Percentiles rank a stretch among this genome's conserved stretches.
These are phyloP conservation scores for Spea hammondii DNA, from an alignment of 2,797 vertebrate species.

Conservation along the genomic window DNA sequence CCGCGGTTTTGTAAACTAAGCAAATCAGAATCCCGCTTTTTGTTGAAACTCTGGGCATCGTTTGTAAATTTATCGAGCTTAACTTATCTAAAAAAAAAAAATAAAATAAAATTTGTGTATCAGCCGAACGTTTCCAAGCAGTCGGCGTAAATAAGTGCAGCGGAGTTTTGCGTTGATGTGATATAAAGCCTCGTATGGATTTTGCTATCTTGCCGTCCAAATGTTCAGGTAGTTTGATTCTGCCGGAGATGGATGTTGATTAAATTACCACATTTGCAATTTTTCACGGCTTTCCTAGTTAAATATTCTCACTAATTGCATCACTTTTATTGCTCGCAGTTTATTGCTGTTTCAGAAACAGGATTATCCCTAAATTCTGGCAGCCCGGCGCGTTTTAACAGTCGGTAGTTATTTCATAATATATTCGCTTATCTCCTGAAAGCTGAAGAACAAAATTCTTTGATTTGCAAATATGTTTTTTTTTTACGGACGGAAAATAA, in stretches of 20 bases:
- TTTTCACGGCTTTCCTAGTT: slow-evolving; percentile 18
- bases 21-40: background rate
- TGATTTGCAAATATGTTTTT: background rate
- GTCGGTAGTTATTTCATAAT: background rate
- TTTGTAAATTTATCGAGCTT: background rate
- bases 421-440: slow-evolving; percentile 6
- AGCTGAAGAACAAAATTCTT: background rate
- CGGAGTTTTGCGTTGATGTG: background rate
- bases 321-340: slow-evolving; percentile 28
- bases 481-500: background rate
- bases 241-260: slow-evolving; percentile 8
- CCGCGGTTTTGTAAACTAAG: background rate
- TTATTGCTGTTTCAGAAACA: slow-evolving; percentile 23
- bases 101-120: background rate
- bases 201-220: slow-evolving; percentile 33
- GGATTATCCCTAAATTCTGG: slow-evolving; percentile 25
- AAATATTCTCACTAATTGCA: slow-evolving; percentile 28
- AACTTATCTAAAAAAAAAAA: background rate
- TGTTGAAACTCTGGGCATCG: background rate
- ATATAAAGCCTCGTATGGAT: background rate
- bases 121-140: background rate
- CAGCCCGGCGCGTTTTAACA: slow-evolving; percentile 14
- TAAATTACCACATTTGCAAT: slow-evolving; percentile 26
- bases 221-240: slow-evolving; percentile 34
- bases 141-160: background rate